phyloP scores from a whole-genome alignment of 2,797 vertebrate species.

The Poeciliopsis presidionis region DNA sequence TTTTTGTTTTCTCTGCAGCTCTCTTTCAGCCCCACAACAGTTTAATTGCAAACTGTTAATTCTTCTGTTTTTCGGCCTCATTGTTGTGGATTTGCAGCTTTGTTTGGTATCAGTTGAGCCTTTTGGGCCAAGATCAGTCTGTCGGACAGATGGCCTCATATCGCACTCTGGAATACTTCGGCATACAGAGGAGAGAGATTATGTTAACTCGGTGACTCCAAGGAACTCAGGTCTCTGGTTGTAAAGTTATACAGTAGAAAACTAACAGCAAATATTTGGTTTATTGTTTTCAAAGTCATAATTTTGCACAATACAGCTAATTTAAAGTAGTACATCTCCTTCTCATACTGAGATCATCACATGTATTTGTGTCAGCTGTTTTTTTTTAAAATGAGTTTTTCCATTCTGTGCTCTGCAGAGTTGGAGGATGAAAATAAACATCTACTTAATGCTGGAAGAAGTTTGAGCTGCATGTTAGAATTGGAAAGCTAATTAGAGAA shows the following conservation, averaged over 20 bases:
- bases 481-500: slow-evolving; percentile 17
- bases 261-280: too few species aligned
- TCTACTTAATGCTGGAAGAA: neutral
- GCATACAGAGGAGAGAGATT: neutral
- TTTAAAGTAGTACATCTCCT: neutral
- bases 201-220: neutral
- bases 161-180: neutral
- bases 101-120: neutral
- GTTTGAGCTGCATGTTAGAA: slow-evolving; percentile 25
- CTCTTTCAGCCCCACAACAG: neutral
- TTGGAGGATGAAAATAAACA: neutral
- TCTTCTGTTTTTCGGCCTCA: neutral
- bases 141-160: neutral
- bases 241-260: too few species aligned
- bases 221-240: neutral
- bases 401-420: neutral
- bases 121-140: neutral
- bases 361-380: neutral
- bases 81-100: neutral
- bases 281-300: too few species aligned
- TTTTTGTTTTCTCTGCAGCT: neutral
- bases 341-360: neutral
- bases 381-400: neutral
- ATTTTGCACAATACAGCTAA: too few species aligned
- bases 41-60: neutral